phyloP scores from a whole-genome alignment of 2,888 invertebrate genomes.

The Zhengitettix transpicula region DNA sequence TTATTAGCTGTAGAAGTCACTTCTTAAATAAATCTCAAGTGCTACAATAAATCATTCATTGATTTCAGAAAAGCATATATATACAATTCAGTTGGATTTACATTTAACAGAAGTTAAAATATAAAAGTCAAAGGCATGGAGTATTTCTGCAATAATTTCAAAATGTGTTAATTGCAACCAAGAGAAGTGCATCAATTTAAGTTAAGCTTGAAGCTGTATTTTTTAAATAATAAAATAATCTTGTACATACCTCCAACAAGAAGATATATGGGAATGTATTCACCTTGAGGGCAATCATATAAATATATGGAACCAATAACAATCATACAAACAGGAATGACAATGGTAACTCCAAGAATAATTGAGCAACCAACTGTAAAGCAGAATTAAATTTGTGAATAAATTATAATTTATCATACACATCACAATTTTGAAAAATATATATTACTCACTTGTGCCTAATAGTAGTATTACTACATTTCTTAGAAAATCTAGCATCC shows the following conservation, averaged over 20 bases:
- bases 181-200: too few species aligned
- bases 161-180: too few species aligned
- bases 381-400: not conserved
- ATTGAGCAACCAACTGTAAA: constrained; percentile 47
- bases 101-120: too few species aligned
- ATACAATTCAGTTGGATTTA: too few species aligned
- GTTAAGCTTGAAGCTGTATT: too few species aligned
- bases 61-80: too few species aligned
- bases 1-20: too few species aligned
- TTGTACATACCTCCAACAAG: constrained; percentile 38
- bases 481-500: constrained; percentile 41
- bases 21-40: too few species aligned
- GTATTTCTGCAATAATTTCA: too few species aligned
- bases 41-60: too few species aligned
- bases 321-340: constrained; percentile 50
- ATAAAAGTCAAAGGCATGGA: too few species aligned
- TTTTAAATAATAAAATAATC: too few species aligned
- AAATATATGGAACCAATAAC: constrained; percentile 45
- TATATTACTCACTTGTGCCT: constrained; percentile 38
- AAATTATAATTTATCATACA: not conserved
- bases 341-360: constrained; percentile 41
- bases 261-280: constrained; percentile 50
- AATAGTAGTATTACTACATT: constrained; percentile 39
- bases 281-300: constrained; percentile 45
- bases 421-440: not conserved